These are phyloP conservation scores for Cataglyphis altisquamis DNA, from an alignment of 2,888 invertebrate species.

Conservation along the genomic window DNA sequence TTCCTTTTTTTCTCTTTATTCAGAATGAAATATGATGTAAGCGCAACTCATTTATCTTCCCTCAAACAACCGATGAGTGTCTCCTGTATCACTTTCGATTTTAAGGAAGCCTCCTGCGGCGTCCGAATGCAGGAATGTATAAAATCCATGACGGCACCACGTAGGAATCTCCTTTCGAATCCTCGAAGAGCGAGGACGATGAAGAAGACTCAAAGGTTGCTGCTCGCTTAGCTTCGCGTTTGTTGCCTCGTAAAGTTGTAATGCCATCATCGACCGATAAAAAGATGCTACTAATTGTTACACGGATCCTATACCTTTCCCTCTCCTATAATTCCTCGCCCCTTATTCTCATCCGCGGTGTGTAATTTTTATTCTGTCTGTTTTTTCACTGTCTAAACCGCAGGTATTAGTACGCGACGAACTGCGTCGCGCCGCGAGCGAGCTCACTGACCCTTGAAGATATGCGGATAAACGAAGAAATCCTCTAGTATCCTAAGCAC, in stretches of 20 bases:
- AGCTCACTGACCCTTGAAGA: constrained; percentile 76
- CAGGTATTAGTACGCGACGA: constrained; percentile 51
- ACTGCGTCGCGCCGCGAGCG: constrained; percentile 44
- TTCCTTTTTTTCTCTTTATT: background rate
- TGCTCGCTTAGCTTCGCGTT: constrained; percentile 57
- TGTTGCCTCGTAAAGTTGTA: constrained; percentile 62
- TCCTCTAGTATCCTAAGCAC: constrained; percentile 69
- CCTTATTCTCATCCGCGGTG: background rate
- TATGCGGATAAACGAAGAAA: constrained; percentile 73
- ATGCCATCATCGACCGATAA: background rate
- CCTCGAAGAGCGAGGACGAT: constrained; percentile 77
- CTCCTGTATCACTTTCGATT: constrained; percentile 79
- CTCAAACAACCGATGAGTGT: constrained; percentile 55
- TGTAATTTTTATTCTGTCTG: constrained; percentile 27
- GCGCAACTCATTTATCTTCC: constrained; percentile 53
- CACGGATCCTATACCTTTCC: background rate
- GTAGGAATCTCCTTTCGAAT: constrained; percentile 83
- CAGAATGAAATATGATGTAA: background rate
- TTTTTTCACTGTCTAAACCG: constrained; percentile 40
- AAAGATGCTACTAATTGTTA: background rate
- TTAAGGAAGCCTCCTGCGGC: constrained; percentile 77
- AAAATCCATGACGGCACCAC: constrained; percentile 81
- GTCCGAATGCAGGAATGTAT: constrained; percentile 76
- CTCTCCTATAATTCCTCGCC: background rate
- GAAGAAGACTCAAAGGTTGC: constrained; percentile 78